Evolutionary conservation across 1,140 invertebrate genomes (phyloP), one percentile per base, ranked within the genome.

Genomic region (Dreissena rostriformis): DNA sequence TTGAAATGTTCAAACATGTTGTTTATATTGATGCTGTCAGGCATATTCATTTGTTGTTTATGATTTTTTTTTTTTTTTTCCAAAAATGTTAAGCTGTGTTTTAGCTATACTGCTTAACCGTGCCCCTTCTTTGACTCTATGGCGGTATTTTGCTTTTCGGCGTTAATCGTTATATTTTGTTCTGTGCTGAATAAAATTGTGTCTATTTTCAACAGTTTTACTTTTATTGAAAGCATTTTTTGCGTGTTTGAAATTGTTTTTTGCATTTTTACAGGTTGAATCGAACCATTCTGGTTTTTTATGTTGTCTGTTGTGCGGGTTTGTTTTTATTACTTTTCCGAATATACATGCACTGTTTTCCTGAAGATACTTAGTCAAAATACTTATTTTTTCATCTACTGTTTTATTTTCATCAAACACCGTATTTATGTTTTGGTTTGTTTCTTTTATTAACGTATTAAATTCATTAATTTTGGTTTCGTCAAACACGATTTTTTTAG

Each of bases 1-100:
- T 67, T 67, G 29, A 67, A 67, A 24, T 67, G 65, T 28, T 67
- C 22, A 24, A 12, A 67, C 29, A 67, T 28, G 14, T 67, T 29
- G 14, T 24, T n/a, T 67, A 67, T 67, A n/a, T 67, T 26, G 12
- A 67, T 24, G 15, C 24, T 24, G 22, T 67, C 22, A 15, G 65
- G 14, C 0, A n/a, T 26, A n/a, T 5, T 24, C 1, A 29, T 15
- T 1, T 24, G 14, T 67, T 67, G 8, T 67, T 67, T n/a, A n/a
- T n/a, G n/a, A n/a, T n/a, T n/a, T n/a, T 67, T 67, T 24, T 26
- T 11, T 1, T 67, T 11, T 67, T 24, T 15, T 67, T 67, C 65
- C 65, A 67, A 26, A 67, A 67, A 12, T 72, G 39, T 19, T 29
- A 6, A 19, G 28, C 5, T 72, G 70, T 49, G 70, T 49, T 72